phyloP scores from a whole-genome alignment of 2,888 invertebrate genomes.

The Polyploca ridens region DNA sequence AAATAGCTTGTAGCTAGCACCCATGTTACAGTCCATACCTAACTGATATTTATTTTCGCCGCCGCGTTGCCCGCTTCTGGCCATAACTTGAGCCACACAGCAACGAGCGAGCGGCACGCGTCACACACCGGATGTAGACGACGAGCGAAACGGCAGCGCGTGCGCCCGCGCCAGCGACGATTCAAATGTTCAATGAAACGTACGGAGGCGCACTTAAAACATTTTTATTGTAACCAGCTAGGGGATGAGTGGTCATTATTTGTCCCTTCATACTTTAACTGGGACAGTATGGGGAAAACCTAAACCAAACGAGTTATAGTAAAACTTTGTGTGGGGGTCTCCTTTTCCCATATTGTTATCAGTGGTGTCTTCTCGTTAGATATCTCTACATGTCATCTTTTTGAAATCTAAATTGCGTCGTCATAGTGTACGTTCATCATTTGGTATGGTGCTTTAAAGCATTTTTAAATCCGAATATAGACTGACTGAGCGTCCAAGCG shows the following conservation, averaged over 20 bases:
- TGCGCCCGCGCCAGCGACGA: conserved; percentile 63
- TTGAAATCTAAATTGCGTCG: too few relatives aligned
- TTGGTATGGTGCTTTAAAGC: too few relatives aligned
- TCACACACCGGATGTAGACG: conserved; percentile 67
- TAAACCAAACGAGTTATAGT: too few relatives aligned
- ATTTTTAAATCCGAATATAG: too few relatives aligned
- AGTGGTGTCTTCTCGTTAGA: too few relatives aligned
- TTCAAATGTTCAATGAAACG: conserved; percentile 78
- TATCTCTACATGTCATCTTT: too few relatives aligned
- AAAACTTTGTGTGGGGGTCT: too few relatives aligned
- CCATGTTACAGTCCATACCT: neutral
- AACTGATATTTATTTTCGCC: neutral
- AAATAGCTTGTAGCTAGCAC: too few relatives aligned
- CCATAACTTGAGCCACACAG: conserved; percentile 23
- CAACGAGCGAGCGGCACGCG: conserved; percentile 61
- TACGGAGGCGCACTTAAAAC: conserved; percentile 82
- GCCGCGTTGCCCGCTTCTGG: neutral
- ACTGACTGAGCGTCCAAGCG: too few relatives aligned
- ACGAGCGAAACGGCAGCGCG: conserved; percentile 73
- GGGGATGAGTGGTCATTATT: conserved; percentile 57
- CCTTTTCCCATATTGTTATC: too few relatives aligned
- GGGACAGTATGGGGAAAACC: too few relatives aligned
- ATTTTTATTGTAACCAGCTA: conserved; percentile 75
- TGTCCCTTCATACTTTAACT: conserved; percentile 33
- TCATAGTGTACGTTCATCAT: too few relatives aligned